These are phyloP conservation scores for Mylabris phalerata DNA, from an alignment of 1,140 invertebrate species.

Conservation along the genomic window DNA sequence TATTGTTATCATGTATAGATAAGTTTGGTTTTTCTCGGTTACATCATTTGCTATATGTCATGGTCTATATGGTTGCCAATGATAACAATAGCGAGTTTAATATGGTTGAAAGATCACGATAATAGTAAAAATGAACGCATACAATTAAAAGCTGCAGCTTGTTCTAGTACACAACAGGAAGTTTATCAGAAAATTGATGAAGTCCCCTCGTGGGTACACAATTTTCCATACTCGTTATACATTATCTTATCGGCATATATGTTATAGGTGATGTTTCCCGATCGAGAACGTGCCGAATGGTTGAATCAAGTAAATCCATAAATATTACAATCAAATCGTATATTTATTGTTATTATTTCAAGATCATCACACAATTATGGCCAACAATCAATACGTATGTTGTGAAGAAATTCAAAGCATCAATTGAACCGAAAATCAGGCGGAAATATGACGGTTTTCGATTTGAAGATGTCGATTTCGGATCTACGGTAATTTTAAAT, in stretches of 20 bases:
- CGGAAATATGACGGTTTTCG: conserved; percentile 79
- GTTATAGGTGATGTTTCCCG: conserved; percentile 79
- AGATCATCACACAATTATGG: conserved; percentile 85
- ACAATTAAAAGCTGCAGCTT: conserved; percentile 5
- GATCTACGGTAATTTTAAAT: conserved; percentile 64
- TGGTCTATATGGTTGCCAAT: conserved; percentile 4
- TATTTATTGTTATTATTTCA: conserved; percentile 37
- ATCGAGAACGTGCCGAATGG: conserved; percentile 89
- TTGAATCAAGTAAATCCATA: conserved; percentile 69
- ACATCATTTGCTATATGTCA: conserved; percentile 4
- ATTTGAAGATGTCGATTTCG: conserved; percentile 87
- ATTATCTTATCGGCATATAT: background rate
- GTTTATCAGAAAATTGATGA: conserved; percentile 2
- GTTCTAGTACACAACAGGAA: conserved; percentile 6
- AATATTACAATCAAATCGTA: background rate
- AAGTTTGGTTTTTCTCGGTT: conserved; percentile 4
- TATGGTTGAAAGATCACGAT: conserved; percentile 6
- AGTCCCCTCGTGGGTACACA: conserved; percentile 4
- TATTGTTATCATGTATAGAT: background rate
- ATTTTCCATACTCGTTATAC: too few species aligned
- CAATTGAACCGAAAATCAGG: conserved; percentile 74
- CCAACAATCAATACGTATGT: conserved; percentile 86
- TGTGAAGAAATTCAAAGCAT: conserved; percentile 67
- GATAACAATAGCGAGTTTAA: conserved; percentile 4
- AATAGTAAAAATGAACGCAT: background rate